Evolutionary conservation across 2,113 vertebrate genomes (phyloP).

Genomic region (Sander vitreus): DNA sequence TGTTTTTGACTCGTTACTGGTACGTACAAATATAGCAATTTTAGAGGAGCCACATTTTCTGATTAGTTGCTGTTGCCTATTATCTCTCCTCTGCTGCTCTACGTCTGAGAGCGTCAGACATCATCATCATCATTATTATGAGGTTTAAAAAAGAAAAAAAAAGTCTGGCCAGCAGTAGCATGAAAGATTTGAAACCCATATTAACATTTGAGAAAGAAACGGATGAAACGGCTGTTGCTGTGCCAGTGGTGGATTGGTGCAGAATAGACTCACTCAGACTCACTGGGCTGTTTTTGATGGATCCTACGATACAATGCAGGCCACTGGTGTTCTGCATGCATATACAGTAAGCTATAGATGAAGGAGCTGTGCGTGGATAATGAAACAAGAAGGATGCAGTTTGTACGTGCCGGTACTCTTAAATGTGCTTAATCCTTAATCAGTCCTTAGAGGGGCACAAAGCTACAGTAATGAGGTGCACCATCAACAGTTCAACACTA

Average conservation of each 20-base stretch:
- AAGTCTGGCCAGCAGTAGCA: constrained; percentile 15
- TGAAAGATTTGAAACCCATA: constrained; percentile 36
- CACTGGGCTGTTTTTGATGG: constrained; percentile 20
- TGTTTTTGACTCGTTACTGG: neutral
- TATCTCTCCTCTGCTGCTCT: constrained; percentile 18
- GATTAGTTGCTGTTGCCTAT: neutral
- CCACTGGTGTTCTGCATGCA: constrained; percentile 38
- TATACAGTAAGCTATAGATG: constrained; percentile 61
- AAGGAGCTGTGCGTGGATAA: constrained; percentile 58
- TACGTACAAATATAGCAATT: constrained; percentile 14
- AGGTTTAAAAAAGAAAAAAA: neutral
- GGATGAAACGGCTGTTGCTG: constrained; percentile 35
- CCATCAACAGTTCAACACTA: constrained; percentile 74
- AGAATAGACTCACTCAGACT: constrained; percentile 10
- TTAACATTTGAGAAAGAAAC: constrained; percentile 48
- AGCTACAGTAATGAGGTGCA: constrained; percentile 77
- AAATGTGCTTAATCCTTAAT: constrained; percentile 77
- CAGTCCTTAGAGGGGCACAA: constrained; percentile 73
- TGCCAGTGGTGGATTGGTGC: neutral
- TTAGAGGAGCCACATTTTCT: constrained; percentile 1
- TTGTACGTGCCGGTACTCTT: constrained; percentile 68
- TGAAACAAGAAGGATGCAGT: constrained; percentile 59
- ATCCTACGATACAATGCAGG: constrained; percentile 21
- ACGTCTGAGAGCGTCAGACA: constrained; percentile 29
- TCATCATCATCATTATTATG: constrained; percentile 26